Conservation (phyloP, 2,113 vertebrate genomes). For the Hiodon tergisus region DNA sequence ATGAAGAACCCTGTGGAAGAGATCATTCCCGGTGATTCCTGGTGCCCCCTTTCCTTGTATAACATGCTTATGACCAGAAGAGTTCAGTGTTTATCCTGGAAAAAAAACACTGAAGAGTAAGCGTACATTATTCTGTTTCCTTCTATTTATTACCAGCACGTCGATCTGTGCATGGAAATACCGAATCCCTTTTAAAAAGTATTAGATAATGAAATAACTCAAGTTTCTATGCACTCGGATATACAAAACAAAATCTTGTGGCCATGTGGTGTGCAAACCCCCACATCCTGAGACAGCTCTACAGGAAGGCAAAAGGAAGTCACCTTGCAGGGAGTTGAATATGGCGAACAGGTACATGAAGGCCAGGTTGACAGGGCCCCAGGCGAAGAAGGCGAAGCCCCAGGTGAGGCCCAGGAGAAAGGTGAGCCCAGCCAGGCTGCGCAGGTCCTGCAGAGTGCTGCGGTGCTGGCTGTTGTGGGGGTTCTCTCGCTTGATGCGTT, state of each 20-base stretch:
- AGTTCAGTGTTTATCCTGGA: background rate
- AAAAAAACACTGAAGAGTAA: background rate
- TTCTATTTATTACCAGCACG: no score
- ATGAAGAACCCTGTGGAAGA: conserved; percentile 79
- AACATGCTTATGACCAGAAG: background rate
- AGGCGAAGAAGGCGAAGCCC: conserved; percentile 91
- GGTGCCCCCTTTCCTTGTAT: background rate
- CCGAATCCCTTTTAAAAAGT: no score
- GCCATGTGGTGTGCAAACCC: background rate
- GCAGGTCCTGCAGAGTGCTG: conserved; percentile 73
- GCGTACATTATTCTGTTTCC: background rate
- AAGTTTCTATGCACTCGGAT: background rate
- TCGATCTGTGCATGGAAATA: no score
- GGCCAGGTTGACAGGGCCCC: conserved; percentile 73
- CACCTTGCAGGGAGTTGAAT: conserved; percentile 91
- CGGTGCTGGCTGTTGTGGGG: conserved; percentile 78
- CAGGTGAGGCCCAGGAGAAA: conserved; percentile 91
- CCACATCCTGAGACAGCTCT: background rate
- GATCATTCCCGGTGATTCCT: background rate
- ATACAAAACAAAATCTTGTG: background rate
- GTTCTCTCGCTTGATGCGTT: conserved; percentile 87
- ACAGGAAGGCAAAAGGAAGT: conserved; percentile 22
- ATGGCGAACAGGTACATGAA: conserved; percentile 91
- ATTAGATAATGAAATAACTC: no score
- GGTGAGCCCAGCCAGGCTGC: conserved; percentile 79